Evolutionary conservation across 1,140 invertebrate species (phyloP).

Genomic region (Drosophila funebris): DNA sequence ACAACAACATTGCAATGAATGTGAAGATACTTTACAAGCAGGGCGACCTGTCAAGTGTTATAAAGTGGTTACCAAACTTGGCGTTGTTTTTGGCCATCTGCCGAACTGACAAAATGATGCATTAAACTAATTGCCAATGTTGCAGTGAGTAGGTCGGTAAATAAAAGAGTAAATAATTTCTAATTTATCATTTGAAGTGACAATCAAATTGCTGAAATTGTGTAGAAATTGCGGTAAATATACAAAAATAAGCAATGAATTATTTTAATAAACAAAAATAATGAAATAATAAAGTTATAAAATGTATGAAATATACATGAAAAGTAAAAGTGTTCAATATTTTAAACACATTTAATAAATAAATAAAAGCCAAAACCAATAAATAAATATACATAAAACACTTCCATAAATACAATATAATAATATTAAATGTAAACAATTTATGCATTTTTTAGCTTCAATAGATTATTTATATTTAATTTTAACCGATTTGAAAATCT

Average conservation of each 20-base stretch:
- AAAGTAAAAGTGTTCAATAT: neutral
- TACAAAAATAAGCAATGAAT: neutral
- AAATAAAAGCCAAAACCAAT: too few species aligned
- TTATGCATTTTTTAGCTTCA: neutral
- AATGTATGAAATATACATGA: neutral
- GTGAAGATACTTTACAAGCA: slow-evolving; percentile 17
- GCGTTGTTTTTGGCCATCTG: slow-evolving; percentile 62
- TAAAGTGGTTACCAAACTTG: slow-evolving; percentile 65
- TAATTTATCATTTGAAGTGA: neutral
- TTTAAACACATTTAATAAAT: neutral
- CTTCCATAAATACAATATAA: neutral
- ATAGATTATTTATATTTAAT: too few species aligned
- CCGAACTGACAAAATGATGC: slow-evolving; percentile 67
- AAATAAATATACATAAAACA: too few species aligned
- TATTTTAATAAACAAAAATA: slow-evolving; percentile 7
- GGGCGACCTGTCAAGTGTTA: slow-evolving; percentile 44
- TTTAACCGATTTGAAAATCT: neutral
- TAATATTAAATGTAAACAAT: neutral
- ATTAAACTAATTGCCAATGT: slow-evolving; percentile 69
- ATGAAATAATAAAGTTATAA: neutral
- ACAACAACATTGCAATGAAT: slow-evolving; percentile 25
- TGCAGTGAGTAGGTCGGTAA: neutral
- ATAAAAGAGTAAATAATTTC: neutral
- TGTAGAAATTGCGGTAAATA: slow-evolving; percentile 10
- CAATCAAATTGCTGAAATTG: slow-evolving; percentile 13